Evolutionary conservation across 2,888 invertebrate genomes (phyloP).

Genomic region (Rhorus exstirpatorius): DNA sequence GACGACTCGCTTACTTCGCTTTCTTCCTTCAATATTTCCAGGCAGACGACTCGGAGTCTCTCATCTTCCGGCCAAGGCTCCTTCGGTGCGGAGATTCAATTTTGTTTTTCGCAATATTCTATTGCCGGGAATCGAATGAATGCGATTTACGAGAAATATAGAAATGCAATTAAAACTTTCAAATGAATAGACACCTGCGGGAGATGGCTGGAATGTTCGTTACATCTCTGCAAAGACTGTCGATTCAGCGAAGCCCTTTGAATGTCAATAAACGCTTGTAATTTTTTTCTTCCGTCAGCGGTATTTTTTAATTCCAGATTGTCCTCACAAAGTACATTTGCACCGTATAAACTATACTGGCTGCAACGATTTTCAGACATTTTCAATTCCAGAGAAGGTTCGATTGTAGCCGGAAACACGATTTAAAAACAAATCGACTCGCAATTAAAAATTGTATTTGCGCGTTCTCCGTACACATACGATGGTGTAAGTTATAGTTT

Average conservation of each 20-base stretch:
- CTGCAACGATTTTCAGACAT: conserved; percentile 30
- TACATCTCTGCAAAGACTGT: conserved; percentile 26
- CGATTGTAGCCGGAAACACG: conserved; percentile 55
- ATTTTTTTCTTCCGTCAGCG: conserved; percentile 12
- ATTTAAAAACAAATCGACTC: conserved; percentile 48
- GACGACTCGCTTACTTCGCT: conserved; percentile 21
- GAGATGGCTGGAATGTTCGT: conserved; percentile 22
- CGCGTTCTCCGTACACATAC: conserved; percentile 17
- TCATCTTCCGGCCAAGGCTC: conserved; percentile 14
- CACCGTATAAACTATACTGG: conserved; percentile 14
- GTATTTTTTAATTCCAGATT: conserved; percentile 39
- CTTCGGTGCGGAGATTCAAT: conserved; percentile 40
- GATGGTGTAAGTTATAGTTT: conserved; percentile 33
- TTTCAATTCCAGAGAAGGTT: conserved; percentile 27
- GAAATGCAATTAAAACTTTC: conserved; percentile 59
- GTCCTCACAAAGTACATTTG: conserved; percentile 18
- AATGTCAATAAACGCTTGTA: background rate
- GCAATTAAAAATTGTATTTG: conserved; percentile 69
- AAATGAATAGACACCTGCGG: conserved; percentile 44
- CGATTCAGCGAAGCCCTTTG: conserved; percentile 46
- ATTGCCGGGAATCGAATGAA: conserved; percentile 26
- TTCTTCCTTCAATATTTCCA: conserved; percentile 42
- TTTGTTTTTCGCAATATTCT: conserved; percentile 40
- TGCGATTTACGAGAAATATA: conserved; percentile 47
- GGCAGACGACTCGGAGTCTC: conserved; percentile 13